phyloP scores from a whole-genome alignment of 1,140 invertebrate genomes.

The Zaprionus tsacasi region DNA sequence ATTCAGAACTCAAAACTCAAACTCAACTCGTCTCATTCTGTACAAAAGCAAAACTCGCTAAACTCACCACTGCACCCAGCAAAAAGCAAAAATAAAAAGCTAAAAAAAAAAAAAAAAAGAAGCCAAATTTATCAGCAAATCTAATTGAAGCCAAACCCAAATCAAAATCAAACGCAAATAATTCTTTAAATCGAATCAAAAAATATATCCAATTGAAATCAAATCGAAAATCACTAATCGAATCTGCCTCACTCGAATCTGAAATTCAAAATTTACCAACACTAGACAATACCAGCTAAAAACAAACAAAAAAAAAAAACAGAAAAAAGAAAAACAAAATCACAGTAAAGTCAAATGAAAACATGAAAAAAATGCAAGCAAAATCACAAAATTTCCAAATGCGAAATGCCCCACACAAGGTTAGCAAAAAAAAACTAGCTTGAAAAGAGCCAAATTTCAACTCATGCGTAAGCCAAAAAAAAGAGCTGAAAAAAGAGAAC shows the following conservation, averaged over 20 bases:
- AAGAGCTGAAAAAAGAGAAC: constrained; percentile 8
- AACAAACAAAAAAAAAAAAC: constrained; percentile 1
- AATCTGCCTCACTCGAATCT: constrained; percentile 39
- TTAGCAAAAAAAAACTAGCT: constrained; percentile 59
- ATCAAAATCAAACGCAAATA: constrained; percentile 33
- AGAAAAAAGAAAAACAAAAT: not conserved
- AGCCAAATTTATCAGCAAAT: constrained; percentile 5
- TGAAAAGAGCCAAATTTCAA: constrained; percentile 38
- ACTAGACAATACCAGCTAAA: constrained; percentile 23
- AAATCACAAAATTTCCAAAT: constrained; percentile 80
- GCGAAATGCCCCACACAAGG: constrained; percentile 77
- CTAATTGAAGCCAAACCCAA: not conserved
- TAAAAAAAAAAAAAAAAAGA: constrained; percentile 22
- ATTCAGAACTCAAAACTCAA: constrained; percentile 25
- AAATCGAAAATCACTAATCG: constrained; percentile 47
- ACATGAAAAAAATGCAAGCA: constrained; percentile 70
- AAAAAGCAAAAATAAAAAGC: constrained; percentile 2
- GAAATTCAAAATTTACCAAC: constrained; percentile 35
- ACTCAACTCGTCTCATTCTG: constrained; percentile 46
- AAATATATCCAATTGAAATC: constrained; percentile 37
- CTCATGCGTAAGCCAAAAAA: constrained; percentile 16
- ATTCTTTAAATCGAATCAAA: constrained; percentile 35
- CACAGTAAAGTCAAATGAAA: constrained; percentile 28
- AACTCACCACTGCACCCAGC: constrained; percentile 55
- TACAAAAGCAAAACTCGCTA: constrained; percentile 43